Conservation (phyloP, 2,797 vertebrate genomes). For the Buceros bicornis region DNA sequence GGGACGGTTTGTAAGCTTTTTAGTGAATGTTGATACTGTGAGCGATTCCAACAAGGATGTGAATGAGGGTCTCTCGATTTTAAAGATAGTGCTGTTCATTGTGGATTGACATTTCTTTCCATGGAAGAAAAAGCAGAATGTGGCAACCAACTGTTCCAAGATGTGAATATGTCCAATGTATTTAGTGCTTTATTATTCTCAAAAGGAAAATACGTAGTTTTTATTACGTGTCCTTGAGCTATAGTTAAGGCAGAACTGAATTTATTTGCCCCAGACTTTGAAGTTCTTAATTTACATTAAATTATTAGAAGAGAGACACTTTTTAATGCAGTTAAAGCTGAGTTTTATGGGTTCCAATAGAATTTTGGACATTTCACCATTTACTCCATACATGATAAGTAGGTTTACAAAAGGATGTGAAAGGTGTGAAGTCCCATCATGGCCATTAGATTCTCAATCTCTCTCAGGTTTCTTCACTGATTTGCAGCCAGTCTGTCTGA, state of each 20-base stretch:
- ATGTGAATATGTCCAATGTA: neutral
- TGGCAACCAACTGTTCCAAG: neutral
- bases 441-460: neutral
- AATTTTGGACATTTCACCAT: neutral
- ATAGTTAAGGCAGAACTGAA: neutral
- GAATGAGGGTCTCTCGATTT: neutral
- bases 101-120: neutral
- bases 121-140: neutral
- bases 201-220: neutral
- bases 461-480: neutral
- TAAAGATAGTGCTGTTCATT: neutral
- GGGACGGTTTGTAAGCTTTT: neutral
- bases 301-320: neutral
- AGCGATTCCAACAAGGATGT: neutral
- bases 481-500: neutral
- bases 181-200: constrained; percentile 12
- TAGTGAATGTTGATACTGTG: neutral
- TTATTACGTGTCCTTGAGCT: neutral
- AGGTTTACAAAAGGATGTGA: neutral
- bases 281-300: neutral
- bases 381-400: neutral
- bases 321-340: neutral
- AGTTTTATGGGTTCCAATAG: neutral
- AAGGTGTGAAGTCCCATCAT: neutral
- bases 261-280: neutral